Percentiles rank a stretch among this genome's conserved stretches.
These are phyloP conservation scores for Ceratina calcarata DNA, from an alignment of 1,140 invertebrate genomes.

Conservation along the genomic window DNA sequence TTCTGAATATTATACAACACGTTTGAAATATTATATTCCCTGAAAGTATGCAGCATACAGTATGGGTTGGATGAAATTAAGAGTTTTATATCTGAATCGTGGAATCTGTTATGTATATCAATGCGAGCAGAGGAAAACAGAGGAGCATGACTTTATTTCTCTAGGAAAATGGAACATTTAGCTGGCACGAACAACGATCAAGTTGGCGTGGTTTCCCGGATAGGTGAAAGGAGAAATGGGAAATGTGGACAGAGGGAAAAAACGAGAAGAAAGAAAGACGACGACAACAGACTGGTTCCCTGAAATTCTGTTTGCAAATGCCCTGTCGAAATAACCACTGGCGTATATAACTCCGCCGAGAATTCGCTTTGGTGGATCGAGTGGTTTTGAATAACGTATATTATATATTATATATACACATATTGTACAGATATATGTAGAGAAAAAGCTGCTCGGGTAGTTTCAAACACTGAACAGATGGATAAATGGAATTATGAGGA, in stretches of 20 bases:
- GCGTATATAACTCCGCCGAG: conserved; percentile 17
- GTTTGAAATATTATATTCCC: neutral
- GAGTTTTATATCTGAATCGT: no score
- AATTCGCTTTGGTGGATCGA: conserved; percentile 47
- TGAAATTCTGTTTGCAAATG: conserved; percentile 58
- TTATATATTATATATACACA: no score
- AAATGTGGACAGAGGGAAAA: neutral
- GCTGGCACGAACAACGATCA: neutral
- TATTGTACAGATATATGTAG: neutral
- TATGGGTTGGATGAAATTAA: no score
- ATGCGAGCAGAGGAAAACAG: neutral
- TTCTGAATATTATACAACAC: neutral
- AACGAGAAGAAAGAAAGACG: neutral
- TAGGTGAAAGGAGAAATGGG: neutral
- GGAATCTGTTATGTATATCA: neutral
- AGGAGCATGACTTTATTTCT: neutral
- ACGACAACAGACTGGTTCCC: conserved; percentile 22
- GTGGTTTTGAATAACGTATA: neutral
- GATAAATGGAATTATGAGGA: neutral
- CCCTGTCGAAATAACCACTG: conserved; percentile 46
- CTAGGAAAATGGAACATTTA: neutral
- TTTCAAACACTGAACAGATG: neutral
- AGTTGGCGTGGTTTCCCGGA: neutral
- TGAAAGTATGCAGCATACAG: no score
- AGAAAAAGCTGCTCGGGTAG: conserved; percentile 36